Base-by-base conservation (phyloP, 2,113 vertebrate genomes). In the Cisticola juncidis region DNA sequence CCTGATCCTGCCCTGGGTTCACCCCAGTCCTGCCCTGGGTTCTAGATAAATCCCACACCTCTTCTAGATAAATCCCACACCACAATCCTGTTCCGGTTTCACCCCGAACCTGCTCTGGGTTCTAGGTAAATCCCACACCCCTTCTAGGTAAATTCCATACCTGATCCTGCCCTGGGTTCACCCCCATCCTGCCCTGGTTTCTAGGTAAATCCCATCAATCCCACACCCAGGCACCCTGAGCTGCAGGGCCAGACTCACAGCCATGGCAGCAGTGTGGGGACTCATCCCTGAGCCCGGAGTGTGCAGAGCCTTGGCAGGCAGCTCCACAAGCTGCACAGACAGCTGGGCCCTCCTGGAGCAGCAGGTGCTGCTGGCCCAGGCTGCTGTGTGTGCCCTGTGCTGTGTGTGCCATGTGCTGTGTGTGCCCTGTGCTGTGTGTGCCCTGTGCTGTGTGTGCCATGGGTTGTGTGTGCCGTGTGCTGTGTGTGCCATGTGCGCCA, bases 151-250 rank as follows among this genome's bases (percentile, higher is more conserved):
- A n/a, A n/a, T n/a, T n/a, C n/a, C n/a, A n/a, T n/a, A n/a, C n/a
- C n/a, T n/a, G n/a, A 3, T 38, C 14, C 26, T 70, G 54, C 54
- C 31, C 54, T 56, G 54, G 20, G 31, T n/a, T 56, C 54, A 56
- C 20, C 19, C 18, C 8, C 0, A 99, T 99, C 89, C 97, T 99
- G 64, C 99, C 99, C 13, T 99, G 99, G 99, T 98, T 99, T n/a
- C 9, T 15, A 5, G 10, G 31, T 9, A 22, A 31, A 60, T 38
- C 42, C 42, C 42, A 42, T n/a, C n/a, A n/a, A n/a, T n/a, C n/a
- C n/a, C n/a, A n/a, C n/a, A n/a, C n/a, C n/a, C 48, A 3, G 12
- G 11, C 38, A 4, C 1, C 6, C 71, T 50, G 72, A 81, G 87
- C 81, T 51, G 3, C 25, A 15, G 65, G 8, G 3, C 72, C 82